Percentiles rank a stretch among this genome's conserved stretches.
Evolutionary conservation across 2,113 vertebrate genomes (phyloP).

Genomic region (Toxostoma redivivum): DNA sequence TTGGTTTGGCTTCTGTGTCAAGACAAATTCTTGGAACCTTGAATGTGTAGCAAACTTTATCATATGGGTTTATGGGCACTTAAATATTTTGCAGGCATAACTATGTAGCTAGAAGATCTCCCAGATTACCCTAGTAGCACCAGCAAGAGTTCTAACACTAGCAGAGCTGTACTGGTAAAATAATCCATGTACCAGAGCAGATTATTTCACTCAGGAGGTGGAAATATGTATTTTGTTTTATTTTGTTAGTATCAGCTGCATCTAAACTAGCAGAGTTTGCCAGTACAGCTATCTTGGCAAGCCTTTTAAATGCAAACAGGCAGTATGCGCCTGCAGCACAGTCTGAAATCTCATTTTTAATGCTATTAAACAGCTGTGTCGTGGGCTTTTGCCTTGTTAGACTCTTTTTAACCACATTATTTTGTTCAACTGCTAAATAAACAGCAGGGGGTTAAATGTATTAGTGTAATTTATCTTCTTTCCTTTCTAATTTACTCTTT

Average conservation of each 20-base stretch:
- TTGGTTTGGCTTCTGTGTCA: not conserved
- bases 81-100: not conserved
- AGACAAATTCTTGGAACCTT: not conserved
- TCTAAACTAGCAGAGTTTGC: slow-evolving; percentile 2
- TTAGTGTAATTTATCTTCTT: slow-evolving; percentile 77
- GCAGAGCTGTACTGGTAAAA: not conserved
- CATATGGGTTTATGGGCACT: not conserved
- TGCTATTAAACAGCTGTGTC: slow-evolving; percentile 63
- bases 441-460: slow-evolving; percentile 75
- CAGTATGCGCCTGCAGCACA: slow-evolving; percentile 37
- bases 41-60: not conserved
- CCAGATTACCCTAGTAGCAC: not conserved
- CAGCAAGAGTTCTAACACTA: not conserved
- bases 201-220: not conserved
- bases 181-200: not conserved
- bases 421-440: slow-evolving; percentile 74
- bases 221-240: not conserved
- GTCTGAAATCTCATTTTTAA: slow-evolving; percentile 67
- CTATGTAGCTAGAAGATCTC: not conserved
- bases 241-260: slow-evolving; percentile 17
- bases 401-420: slow-evolving; percentile 68
- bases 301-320: slow-evolving; percentile 37
- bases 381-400: slow-evolving; percentile 69
- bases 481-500: slow-evolving; percentile 72
- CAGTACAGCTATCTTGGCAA: slow-evolving; percentile 3